These are phyloP conservation scores for Drosophila carrolli DNA, from an alignment of 1,140 invertebrate species.

Conservation along the genomic window DNA sequence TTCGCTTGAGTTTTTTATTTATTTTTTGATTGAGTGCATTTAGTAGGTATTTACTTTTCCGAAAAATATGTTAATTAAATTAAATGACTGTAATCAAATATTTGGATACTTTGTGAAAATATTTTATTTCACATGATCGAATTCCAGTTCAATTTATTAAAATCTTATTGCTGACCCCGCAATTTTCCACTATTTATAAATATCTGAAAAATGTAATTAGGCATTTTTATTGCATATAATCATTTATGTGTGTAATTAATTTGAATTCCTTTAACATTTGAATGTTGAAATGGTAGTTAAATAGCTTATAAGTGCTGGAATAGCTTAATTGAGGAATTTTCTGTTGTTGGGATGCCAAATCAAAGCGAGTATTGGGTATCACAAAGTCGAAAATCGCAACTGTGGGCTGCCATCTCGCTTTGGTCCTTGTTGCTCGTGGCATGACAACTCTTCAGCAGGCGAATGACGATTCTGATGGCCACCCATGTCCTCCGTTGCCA, in stretches of 20 bases:
- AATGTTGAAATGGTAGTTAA: not conserved
- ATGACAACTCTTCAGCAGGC: constrained; percentile 72
- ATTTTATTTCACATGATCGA: no score
- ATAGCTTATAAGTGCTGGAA: not conserved
- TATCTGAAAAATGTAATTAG: not conserved
- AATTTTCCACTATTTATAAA: not conserved
- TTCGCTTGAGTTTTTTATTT: no score
- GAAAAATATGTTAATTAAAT: no score
- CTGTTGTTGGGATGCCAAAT: no score
- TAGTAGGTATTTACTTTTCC: no score
- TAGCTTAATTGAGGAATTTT: no score
- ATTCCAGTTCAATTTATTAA: no score
- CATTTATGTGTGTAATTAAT: not conserved
- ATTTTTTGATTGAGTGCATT: no score
- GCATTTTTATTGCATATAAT: not conserved
- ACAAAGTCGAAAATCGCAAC: constrained; percentile 10
- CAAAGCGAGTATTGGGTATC: constrained; percentile 17
- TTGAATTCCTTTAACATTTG: not conserved
- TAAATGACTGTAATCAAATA: no score
- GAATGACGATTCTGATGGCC: constrained; percentile 40
- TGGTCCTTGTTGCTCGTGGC: constrained; percentile 45
- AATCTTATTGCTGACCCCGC: no score
- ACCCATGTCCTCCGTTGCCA: constrained; percentile 15
- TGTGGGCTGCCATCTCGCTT: constrained; percentile 5
- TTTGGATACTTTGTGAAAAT: no score